Evolutionary conservation across 2,888 invertebrate genomes (phyloP).

Genomic region (Acrobasis consociella): DNA sequence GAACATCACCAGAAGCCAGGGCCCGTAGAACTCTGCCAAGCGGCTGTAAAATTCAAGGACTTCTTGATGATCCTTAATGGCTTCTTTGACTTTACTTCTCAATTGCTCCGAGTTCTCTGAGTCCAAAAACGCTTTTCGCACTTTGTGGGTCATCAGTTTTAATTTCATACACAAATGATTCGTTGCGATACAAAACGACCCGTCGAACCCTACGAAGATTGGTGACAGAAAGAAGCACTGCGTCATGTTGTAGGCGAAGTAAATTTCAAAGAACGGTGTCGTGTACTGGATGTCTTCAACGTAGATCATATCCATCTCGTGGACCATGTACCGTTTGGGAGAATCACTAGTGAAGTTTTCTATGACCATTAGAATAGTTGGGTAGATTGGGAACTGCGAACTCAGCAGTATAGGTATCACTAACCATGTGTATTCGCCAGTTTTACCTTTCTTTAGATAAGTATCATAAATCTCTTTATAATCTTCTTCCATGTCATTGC

Average conservation of each 20-base stretch:
- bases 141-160: slow-evolving; percentile 54
- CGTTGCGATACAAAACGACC: slow-evolving; percentile 63
- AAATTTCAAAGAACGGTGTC: slow-evolving; percentile 59
- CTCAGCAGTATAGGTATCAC: slow-evolving; percentile 52
- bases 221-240: slow-evolving; percentile 52
- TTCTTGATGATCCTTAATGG: slow-evolving; percentile 59
- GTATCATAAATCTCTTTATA: slow-evolving; percentile 49
- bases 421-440: slow-evolving; percentile 55
- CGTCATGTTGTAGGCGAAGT: slow-evolving; percentile 56
- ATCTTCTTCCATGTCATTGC: slow-evolving; percentile 52
- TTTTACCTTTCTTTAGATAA: slow-evolving; percentile 46
- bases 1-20: slow-evolving; percentile 60
- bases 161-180: slow-evolving; percentile 61
- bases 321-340: slow-evolving; percentile 54
- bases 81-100: slow-evolving; percentile 44
- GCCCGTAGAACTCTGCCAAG: slow-evolving; percentile 56
- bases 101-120: slow-evolving; percentile 44
- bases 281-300: slow-evolving; percentile 60
- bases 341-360: slow-evolving; percentile 52
- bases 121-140: slow-evolving; percentile 48
- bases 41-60: slow-evolving; percentile 50
- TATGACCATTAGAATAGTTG: slow-evolving; percentile 49
- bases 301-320: slow-evolving; percentile 59
- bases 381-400: slow-evolving; percentile 57
- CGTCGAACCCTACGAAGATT: slow-evolving; percentile 60